A percentile compares a stretch with the other conserved stretches of the same genome.
Evolutionary conservation across 2,888 invertebrate species (phyloP).

Genomic region (Apamea sordens): DNA sequence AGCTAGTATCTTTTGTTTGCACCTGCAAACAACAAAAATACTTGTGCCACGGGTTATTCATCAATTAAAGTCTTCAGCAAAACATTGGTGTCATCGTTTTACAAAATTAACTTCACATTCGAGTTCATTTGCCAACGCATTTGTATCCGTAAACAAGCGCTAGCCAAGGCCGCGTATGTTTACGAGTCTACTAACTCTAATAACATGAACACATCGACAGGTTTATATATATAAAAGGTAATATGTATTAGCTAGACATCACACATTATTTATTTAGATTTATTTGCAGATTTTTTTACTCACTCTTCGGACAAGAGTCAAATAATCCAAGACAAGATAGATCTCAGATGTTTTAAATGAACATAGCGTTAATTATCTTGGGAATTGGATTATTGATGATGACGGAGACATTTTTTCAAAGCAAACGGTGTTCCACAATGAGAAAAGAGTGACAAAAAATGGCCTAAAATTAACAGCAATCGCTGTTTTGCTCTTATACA

Average conservation of each 20-base stretch:
- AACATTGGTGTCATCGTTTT: conserved; percentile 66
- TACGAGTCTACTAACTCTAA: conserved; percentile 76
- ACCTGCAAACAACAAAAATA: neutral
- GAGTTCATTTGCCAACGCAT: conserved; percentile 81
- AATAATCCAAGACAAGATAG: conserved; percentile 13
- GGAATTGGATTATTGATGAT: conserved; percentile 4
- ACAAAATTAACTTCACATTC: conserved; percentile 71
- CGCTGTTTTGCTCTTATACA: conserved; percentile 16
- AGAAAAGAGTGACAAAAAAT: neutral
- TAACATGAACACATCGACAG: conserved; percentile 67
- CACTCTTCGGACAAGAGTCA: conserved; percentile 11
- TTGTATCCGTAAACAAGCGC: conserved; percentile 84
- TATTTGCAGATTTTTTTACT: conserved; percentile 26
- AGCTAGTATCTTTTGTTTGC: conserved; percentile 13
- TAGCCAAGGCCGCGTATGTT: conserved; percentile 84
- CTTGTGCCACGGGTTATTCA: conserved; percentile 11
- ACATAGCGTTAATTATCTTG: conserved; percentile 2
- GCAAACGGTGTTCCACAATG: neutral
- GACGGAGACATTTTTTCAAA: neutral
- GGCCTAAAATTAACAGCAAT: neutral
- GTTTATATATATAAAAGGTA: conserved; percentile 66
- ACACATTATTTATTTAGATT: conserved; percentile 39
- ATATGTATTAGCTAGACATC: conserved; percentile 44
- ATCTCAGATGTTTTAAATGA: neutral
- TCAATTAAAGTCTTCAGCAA: conserved; percentile 50